A percentile compares a stretch with the other conserved stretches of the same genome.
Evolutionary conservation across 64 coral and sea anemone genomes (phyloP).

Genomic region (Porites australiensis): DNA sequence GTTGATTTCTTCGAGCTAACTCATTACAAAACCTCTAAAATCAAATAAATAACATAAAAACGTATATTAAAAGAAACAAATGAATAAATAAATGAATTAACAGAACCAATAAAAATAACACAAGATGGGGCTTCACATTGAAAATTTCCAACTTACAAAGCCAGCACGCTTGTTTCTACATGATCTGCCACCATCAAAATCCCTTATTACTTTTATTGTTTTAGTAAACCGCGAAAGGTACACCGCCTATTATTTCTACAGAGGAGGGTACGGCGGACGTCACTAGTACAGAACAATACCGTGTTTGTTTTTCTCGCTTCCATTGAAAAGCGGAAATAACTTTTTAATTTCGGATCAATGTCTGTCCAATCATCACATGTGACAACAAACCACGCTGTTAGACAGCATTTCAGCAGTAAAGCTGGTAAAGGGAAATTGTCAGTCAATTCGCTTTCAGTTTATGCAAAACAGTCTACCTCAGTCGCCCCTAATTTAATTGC

Average conservation of each 20-base stretch:
- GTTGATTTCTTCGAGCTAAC: too few species aligned
- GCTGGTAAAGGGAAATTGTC: background rate
- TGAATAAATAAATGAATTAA: too few species aligned
- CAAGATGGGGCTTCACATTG: background rate
- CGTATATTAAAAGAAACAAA: too few species aligned
- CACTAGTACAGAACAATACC: constrained; percentile 42
- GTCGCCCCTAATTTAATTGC: too few species aligned
- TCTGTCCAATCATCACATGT: constrained; percentile 77
- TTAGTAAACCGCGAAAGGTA: constrained; percentile 21
- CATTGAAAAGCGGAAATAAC: constrained; percentile 96
- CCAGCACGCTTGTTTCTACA: background rate
- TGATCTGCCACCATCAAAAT: constrained; percentile 4
- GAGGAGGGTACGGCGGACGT: background rate
- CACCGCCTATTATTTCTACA: background rate
- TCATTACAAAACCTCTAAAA: too few species aligned
- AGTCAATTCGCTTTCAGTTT: background rate
- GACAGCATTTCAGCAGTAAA: constrained; percentile 25
- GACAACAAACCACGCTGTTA: constrained; percentile 65
- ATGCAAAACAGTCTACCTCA: too few species aligned
- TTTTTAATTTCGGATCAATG: constrained; percentile 99
- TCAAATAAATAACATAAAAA: too few species aligned
- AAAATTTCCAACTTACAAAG: background rate
- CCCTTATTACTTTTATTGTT: constrained; percentile 1
- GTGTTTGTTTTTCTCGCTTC: constrained; percentile 86
- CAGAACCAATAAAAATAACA: too few species aligned